phyloP scores from a whole-genome alignment of 2,113 vertebrate genomes.

The Phocoena sinus region DNA sequence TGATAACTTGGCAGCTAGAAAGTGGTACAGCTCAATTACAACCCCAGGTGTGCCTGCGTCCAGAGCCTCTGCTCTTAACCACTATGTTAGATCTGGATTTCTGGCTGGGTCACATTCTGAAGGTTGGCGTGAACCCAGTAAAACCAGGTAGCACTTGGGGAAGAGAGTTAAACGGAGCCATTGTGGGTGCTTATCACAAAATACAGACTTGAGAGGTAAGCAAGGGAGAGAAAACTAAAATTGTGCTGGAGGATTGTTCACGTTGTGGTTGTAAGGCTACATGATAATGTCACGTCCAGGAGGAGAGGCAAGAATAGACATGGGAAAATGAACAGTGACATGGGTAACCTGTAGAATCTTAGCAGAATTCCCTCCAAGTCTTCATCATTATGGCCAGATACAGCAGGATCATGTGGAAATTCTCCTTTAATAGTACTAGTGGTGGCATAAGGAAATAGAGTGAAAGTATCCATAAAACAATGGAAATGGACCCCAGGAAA shows the following conservation, averaged over 20 bases:
- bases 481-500: not conserved
- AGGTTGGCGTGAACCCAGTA: not conserved
- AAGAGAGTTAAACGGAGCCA: not conserved
- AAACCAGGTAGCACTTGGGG: not conserved
- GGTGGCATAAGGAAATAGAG: not conserved
- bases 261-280: not conserved
- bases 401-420: not conserved
- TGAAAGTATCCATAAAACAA: not conserved
- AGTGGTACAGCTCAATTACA: not conserved
- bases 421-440: not conserved
- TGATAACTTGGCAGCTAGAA: not conserved
- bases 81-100: not conserved
- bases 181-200: not conserved
- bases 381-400: not conserved
- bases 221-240: not conserved
- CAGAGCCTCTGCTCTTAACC: not conserved
- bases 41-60: not conserved
- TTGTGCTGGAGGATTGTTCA: not conserved
- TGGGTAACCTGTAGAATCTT: not conserved
- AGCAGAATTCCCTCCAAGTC: not conserved
- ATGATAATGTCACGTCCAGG: not conserved
- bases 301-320: not conserved
- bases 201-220: not conserved
- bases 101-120: not conserved
- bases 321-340: not conserved